Conservation (phyloP, 2,113 vertebrate species). For the Gobio gobio region DNA sequence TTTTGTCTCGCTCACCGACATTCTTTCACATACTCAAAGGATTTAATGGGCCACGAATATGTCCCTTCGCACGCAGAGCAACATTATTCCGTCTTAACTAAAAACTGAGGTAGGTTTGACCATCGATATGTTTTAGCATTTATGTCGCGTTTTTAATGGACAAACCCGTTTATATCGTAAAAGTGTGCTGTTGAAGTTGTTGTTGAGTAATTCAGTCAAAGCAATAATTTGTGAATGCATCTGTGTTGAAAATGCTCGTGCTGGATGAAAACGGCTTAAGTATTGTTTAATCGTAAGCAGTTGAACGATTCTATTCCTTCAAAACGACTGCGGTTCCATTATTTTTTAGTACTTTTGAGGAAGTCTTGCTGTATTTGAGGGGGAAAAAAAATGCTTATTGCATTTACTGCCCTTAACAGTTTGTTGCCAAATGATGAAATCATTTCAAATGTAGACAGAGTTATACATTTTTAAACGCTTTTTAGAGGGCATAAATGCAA, state of each 20-base stretch:
- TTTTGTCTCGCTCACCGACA: neutral
- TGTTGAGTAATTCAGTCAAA: neutral
- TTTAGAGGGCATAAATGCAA: neutral
- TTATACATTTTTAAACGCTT: neutral
- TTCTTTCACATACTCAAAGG: constrained; percentile 10
- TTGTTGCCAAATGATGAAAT: neutral
- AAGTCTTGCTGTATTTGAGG: neutral
- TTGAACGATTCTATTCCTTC: neutral
- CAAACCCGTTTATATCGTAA: neutral
- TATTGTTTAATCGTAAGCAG: neutral
- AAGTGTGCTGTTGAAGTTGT: neutral
- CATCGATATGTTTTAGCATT: neutral
- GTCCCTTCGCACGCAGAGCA: neutral
- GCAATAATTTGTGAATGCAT: neutral
- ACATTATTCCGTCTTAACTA: neutral
- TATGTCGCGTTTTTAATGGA: neutral
- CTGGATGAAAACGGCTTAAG: neutral
- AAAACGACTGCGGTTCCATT: neutral
- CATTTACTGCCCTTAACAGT: neutral
- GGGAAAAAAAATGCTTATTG: neutral
- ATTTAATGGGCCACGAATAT: neutral
- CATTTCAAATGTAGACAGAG: neutral
- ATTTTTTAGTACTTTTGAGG: neutral
- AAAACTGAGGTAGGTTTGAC: neutral
- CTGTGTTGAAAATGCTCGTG: neutral